Evolutionary conservation across 2,113 vertebrate species (phyloP).

Genomic region (Tympanuchus pallidicinctus): DNA sequence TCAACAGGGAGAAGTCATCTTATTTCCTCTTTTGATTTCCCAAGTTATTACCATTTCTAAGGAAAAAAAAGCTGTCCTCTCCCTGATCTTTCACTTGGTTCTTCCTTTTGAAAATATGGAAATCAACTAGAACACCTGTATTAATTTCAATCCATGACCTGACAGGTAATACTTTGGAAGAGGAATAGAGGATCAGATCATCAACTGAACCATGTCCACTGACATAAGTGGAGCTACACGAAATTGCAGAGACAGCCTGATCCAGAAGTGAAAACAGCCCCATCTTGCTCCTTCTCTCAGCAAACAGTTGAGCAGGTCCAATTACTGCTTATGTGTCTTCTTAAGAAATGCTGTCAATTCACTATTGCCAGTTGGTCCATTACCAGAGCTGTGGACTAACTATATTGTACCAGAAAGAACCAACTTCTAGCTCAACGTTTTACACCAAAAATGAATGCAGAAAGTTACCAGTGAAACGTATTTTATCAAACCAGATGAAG

Average conservation of each 20-base stretch:
- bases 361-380: not conserved
- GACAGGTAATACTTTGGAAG: slow-evolving; percentile 36
- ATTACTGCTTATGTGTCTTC: not conserved
- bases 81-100: not conserved
- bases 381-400: not conserved
- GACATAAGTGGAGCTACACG: not conserved
- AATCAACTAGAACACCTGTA: not conserved
- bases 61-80: slow-evolving; percentile 60
- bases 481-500: not conserved
- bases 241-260: not conserved
- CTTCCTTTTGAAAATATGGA: slow-evolving; percentile 65
- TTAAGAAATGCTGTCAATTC: not conserved
- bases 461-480: not conserved
- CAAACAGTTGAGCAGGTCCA: not conserved
- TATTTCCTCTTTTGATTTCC: slow-evolving; percentile 72
- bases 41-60: slow-evolving; percentile 76
- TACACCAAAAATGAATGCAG: not conserved
- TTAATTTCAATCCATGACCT: slow-evolving; percentile 27
- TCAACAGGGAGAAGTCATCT: slow-evolving; percentile 69
- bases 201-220: not conserved
- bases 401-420: not conserved
- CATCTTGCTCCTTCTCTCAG: not conserved
- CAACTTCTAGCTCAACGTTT: not conserved
- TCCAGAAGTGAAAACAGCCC: slow-evolving; percentile 28
- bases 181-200: slow-evolving; percentile 42